phyloP scores from a whole-genome alignment of 2,888 invertebrate species.

The Torymus aiolomorphi region DNA sequence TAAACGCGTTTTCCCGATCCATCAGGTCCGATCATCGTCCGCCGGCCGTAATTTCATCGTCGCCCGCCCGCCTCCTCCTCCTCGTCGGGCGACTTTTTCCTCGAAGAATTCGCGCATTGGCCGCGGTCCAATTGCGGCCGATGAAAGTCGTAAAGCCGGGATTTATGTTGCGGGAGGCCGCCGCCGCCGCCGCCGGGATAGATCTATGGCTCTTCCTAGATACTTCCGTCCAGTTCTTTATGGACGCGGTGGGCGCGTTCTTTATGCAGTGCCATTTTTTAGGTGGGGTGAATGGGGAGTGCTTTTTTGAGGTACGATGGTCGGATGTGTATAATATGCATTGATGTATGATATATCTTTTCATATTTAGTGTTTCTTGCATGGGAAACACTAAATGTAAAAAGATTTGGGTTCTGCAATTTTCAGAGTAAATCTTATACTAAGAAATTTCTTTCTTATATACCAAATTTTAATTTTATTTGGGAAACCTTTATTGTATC shows the following conservation, averaged over 20 bases:
- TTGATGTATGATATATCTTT: too few relatives aligned
- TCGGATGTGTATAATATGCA: too few relatives aligned
- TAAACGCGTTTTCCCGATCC: conserved; percentile 1
- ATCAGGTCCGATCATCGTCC: conserved; percentile 19
- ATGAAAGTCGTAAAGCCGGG: conserved; percentile 24
- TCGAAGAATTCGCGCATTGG: conserved; percentile 15
- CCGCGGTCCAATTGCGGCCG: conserved; percentile 17
- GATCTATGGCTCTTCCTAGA: conserved; percentile 15
- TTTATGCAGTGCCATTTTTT: too few relatives aligned
- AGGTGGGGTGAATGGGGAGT: too few relatives aligned
- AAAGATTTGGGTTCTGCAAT: too few relatives aligned
- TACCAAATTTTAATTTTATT: too few relatives aligned
- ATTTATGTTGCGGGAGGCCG: conserved; percentile 8
- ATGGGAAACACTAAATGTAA: too few relatives aligned
- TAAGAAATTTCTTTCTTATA: too few relatives aligned
- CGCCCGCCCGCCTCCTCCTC: background rate
- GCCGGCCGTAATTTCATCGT: conserved; percentile 22
- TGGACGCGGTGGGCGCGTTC: background rate
- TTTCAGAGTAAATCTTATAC: too few relatives aligned
- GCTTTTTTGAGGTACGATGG: too few relatives aligned
- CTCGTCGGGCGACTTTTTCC: conserved; percentile 24
- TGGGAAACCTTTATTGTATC: too few relatives aligned
- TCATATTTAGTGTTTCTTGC: too few relatives aligned
- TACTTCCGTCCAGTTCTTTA: background rate
- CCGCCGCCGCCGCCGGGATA: conserved; percentile 10